Conservation (phyloP, 2,113 vertebrate genomes). For the Aramus guarauna region DNA sequence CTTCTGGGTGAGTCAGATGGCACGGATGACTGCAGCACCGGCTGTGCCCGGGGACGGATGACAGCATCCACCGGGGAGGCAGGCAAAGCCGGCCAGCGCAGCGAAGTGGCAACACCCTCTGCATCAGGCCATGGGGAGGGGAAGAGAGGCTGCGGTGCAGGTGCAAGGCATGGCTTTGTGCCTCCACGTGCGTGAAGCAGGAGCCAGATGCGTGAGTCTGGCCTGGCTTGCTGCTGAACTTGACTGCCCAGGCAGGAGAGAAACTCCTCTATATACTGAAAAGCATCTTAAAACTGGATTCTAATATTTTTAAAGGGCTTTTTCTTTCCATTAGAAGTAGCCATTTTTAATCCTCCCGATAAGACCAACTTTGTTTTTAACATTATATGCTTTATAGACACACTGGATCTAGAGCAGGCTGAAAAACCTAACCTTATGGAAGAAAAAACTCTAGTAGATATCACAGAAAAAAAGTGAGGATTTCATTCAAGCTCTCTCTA, state of each 20-base stretch:
- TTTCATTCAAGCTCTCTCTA: neutral
- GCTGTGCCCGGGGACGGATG: neutral
- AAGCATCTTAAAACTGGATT: neutral
- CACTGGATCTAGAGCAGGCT: neutral
- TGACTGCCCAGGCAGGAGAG: neutral
- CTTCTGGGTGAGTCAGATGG: neutral
- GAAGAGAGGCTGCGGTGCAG: neutral
- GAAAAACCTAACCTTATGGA: neutral
- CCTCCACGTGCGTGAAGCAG: fast-evolving
- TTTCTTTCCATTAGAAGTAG: neutral
- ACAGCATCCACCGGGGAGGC: neutral
- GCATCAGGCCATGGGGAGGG: fast-evolving
- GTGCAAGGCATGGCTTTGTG: neutral
- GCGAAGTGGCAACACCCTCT: neutral
- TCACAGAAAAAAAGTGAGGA: neutral
- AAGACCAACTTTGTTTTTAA: neutral
- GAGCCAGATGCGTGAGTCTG: neutral
- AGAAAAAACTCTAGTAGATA: neutral
- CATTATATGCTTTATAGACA: neutral
- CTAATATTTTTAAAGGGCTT: neutral
- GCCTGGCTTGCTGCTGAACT: neutral
- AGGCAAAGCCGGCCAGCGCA: neutral
- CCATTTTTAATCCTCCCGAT: neutral
- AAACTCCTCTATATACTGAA: neutral
- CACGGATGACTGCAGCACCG: neutral